phyloP scores from a whole-genome alignment of 35 echinoderm and acorn worm species.

The Acanthaster planci region DNA sequence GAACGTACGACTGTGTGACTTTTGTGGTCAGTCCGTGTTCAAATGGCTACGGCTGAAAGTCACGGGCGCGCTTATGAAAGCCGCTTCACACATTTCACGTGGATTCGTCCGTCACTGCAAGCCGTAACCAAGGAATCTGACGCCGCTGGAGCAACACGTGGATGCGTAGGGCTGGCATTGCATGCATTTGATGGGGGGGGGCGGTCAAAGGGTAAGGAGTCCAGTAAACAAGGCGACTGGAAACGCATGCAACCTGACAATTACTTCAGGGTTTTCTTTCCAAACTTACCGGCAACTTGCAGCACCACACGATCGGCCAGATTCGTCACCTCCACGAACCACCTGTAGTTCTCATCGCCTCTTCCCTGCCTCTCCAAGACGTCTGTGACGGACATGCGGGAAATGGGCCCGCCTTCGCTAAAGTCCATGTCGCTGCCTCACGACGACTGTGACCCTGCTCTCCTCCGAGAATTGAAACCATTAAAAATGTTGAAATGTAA shows the following conservation, averaged over 20 bases:
- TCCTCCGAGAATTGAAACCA: not conserved
- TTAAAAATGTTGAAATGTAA: no score
- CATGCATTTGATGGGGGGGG: no score
- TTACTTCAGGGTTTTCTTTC: not conserved
- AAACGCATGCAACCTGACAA: not conserved
- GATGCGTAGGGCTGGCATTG: no score
- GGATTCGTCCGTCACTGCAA: no score
- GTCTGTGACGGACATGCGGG: not conserved
- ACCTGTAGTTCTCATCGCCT: not conserved
- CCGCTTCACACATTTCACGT: no score
- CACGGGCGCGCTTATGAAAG: no score
- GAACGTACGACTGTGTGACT: no score
- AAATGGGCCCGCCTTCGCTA: not conserved
- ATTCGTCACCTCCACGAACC: constrained; percentile 25
- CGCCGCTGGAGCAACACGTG: not conserved
- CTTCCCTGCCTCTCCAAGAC: constrained; percentile 18
- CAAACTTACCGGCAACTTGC: constrained; percentile 16
- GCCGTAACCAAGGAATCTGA: no score
- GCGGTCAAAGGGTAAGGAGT: not conserved
- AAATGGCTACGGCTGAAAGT: no score
- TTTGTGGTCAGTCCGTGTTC: no score
- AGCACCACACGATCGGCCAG: constrained; percentile 6
- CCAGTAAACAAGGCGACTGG: not conserved
- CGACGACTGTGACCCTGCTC: not conserved
- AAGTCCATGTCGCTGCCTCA: not conserved